Conservation (phyloP, 1,140 invertebrate species). For the Sesamia nonagrioides region DNA sequence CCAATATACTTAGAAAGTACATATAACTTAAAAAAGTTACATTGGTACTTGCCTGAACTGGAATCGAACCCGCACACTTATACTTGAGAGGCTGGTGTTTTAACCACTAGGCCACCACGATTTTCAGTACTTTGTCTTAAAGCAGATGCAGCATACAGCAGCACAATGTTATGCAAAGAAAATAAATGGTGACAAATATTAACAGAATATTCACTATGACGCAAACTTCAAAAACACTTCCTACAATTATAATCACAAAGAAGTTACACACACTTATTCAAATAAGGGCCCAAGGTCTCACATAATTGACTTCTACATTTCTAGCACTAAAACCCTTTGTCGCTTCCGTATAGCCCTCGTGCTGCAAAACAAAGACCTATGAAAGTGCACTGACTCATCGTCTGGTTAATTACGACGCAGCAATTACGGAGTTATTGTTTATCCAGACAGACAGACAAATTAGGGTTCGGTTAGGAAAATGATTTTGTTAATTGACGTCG, state of each 20-base stretch:
- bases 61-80: too few species aligned
- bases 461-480: slow-evolving; percentile 53
- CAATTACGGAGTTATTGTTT: slow-evolving; percentile 70
- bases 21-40: too few species aligned
- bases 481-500: slow-evolving; percentile 27
- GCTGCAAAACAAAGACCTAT: slow-evolving; percentile 63
- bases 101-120: too few species aligned
- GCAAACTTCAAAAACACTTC: slow-evolving; percentile 3
- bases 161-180: too few species aligned
- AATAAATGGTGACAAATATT: too few species aligned
- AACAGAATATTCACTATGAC: background rate
- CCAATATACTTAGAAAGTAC: too few species aligned
- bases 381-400: slow-evolving; percentile 65
- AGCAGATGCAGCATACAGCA: too few species aligned
- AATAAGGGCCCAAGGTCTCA: slow-evolving; percentile 46
- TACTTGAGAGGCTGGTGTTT: too few species aligned
- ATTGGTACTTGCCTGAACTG: too few species aligned
- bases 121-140: too few species aligned
- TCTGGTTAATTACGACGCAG: slow-evolving; percentile 68
- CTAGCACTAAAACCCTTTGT: slow-evolving; percentile 47
- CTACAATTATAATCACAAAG: background rate
- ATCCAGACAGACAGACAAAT: slow-evolving; percentile 58
- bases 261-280: slow-evolving; percentile 35
- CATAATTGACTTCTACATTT: slow-evolving; percentile 38
- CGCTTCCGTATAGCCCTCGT: slow-evolving; percentile 26